Conservation (phyloP, 2,797 vertebrate species). For the Paedocypris micromegethes region DNA sequence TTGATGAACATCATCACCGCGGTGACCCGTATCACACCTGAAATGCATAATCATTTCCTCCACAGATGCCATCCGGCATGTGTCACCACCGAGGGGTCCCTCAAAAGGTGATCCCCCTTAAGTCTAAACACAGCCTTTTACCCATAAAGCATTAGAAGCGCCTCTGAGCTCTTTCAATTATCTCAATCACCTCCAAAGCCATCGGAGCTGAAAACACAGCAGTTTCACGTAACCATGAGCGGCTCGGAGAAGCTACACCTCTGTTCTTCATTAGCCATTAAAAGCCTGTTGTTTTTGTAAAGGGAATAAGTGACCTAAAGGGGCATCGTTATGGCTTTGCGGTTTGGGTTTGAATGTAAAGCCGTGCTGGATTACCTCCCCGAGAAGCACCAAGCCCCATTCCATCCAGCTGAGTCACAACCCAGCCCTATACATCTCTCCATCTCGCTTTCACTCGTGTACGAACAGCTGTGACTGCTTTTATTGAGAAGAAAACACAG, state of each 20-base stretch:
- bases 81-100: slow-evolving; percentile 25
- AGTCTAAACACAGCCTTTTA: slow-evolving; percentile 24
- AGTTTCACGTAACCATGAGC: slow-evolving; percentile 42
- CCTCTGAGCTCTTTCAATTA: slow-evolving; percentile 43
- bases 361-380: slow-evolving; percentile 37
- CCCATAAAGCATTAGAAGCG: slow-evolving; percentile 28
- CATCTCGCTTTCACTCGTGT: slow-evolving; percentile 27
- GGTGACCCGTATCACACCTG: slow-evolving; percentile 17
- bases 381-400: slow-evolving; percentile 30
- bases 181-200: slow-evolving; percentile 49
- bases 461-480: slow-evolving; percentile 37
- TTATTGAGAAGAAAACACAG: slow-evolving; percentile 36
- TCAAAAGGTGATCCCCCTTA: slow-evolving; percentile 32
- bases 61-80: slow-evolving; percentile 27
- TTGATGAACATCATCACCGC: slow-evolving; percentile 9
- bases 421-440: slow-evolving; percentile 13
- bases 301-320: slow-evolving; percentile 38
- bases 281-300: slow-evolving; percentile 45
- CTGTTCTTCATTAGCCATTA: slow-evolving; percentile 48
- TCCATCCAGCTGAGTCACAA: slow-evolving; percentile 24
- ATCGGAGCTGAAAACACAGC: slow-evolving; percentile 43
- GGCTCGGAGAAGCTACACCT: slow-evolving; percentile 40
- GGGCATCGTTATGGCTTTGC: slow-evolving; percentile 25
- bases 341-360: slow-evolving; percentile 31
- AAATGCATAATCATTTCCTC: slow-evolving; percentile 17